Percentiles rank a stretch among this genome's conserved stretches.
Evolutionary conservation across 1,140 invertebrate genomes (phyloP).

Genomic region (Drosophila tani): DNA sequence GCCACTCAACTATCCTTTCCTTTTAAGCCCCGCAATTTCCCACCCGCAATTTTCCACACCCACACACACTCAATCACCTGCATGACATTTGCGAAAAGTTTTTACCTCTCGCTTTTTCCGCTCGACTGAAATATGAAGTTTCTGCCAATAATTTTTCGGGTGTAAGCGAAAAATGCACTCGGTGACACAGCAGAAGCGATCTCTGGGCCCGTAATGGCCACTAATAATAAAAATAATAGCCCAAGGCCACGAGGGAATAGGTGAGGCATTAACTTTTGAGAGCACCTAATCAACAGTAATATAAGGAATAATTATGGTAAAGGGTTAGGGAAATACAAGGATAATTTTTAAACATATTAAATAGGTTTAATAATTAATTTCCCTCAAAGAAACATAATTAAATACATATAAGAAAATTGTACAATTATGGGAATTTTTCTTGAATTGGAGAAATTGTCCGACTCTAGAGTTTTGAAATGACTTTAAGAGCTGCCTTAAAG

Average conservation of each 20-base stretch:
- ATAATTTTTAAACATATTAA: no score
- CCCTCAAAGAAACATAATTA: no score
- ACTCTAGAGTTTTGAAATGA: no score
- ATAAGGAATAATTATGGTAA: background rate
- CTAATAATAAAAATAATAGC: conserved; percentile 1
- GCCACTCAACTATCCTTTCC: conserved; percentile 24
- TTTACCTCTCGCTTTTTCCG: conserved; percentile 42
- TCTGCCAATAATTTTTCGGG: conserved; percentile 49
- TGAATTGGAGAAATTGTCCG: no score
- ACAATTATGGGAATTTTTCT: no score
- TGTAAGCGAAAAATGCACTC: conserved; percentile 39
- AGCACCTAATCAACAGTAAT: conserved; percentile 6
- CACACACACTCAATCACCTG: conserved; percentile 30
- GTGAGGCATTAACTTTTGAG: conserved; percentile 5
- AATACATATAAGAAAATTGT: no score
- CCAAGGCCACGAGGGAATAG: background rate
- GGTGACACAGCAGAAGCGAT: conserved; percentile 44
- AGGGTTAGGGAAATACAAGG: no score
- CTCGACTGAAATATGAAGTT: conserved; percentile 64
- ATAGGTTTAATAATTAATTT: no score
- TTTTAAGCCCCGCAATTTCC: conserved; percentile 8
- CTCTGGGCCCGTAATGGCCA: conserved; percentile 10
- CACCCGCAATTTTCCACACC: conserved; percentile 1
- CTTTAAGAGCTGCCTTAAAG: no score
- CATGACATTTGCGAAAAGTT: conserved; percentile 67